Conservation (phyloP, 2,113 vertebrate genomes). For the Crotalus tigris region DNA sequence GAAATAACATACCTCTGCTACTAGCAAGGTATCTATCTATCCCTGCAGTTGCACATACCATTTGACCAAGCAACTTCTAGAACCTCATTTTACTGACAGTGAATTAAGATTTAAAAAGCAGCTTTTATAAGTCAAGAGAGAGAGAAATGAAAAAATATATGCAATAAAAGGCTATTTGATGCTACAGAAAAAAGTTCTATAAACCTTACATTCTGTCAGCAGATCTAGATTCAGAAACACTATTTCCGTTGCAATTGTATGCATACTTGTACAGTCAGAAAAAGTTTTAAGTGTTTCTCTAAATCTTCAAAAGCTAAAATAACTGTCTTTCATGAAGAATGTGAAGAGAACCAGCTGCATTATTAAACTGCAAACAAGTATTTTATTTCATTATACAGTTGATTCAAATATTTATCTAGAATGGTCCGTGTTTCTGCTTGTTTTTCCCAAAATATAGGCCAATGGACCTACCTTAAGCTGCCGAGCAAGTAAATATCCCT, state of each 20-base stretch:
- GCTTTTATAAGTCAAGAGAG: not conserved
- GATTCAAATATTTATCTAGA: constrained; percentile 35
- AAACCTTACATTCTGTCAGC: not conserved
- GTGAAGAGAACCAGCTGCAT: constrained; percentile 33
- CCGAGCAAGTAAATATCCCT: constrained; percentile 33
- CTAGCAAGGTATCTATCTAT: not conserved
- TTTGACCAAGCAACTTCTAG: not conserved
- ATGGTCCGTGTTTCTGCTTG: constrained; percentile 34
- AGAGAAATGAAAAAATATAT: not conserved
- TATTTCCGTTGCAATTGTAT: not conserved
- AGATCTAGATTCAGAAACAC: not conserved
- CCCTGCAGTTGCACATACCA: not conserved
- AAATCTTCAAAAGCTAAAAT: constrained; percentile 22
- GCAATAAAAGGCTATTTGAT: not conserved
- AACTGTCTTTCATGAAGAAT: constrained; percentile 17
- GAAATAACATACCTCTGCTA: not conserved
- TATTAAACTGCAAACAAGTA: constrained; percentile 41
- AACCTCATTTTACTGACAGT: not conserved
- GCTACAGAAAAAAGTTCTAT: not conserved
- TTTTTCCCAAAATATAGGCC: constrained; percentile 15
- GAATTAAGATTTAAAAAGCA: not conserved
- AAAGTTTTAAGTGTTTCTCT: constrained; percentile 11
- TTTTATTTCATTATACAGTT: constrained; percentile 32
- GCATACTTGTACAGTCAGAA: not conserved
- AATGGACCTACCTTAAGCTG: constrained; percentile 10